Conservation (phyloP, 2,888 invertebrate species). For the Dryobota labecula region DNA sequence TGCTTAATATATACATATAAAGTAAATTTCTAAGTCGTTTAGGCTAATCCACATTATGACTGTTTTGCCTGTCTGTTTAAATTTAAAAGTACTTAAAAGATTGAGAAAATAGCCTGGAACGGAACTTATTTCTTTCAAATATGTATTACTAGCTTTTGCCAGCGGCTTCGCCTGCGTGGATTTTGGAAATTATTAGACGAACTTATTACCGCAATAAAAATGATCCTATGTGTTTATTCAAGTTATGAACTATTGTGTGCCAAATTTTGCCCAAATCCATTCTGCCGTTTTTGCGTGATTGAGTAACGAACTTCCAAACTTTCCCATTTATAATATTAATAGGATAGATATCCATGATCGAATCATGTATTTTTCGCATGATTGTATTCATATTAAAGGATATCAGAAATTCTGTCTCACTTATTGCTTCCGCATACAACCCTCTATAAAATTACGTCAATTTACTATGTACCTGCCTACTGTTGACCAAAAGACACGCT, state of each 20-base stretch:
- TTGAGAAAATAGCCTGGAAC: constrained; percentile 5
- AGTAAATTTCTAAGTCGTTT: constrained; percentile 4
- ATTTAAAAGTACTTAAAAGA: constrained; percentile 23
- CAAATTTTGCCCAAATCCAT: no score
- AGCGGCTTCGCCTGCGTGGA: no score
- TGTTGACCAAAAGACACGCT: constrained; percentile 48
- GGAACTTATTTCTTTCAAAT: neutral
- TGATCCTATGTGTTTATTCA: no score
- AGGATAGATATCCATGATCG: no score
- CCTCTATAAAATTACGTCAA: constrained; percentile 40
- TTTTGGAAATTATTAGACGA: no score
- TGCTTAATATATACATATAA: neutral
- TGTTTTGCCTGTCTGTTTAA: neutral
- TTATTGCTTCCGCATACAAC: constrained; percentile 15
- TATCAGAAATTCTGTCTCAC: constrained; percentile 18
- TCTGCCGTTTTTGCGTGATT: no score
- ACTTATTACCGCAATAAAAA: no score
- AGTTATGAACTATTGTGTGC: no score
- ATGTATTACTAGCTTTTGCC: neutral
- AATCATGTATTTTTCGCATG: neutral
- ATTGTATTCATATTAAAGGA: constrained; percentile 8
- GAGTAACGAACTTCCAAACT: no score
- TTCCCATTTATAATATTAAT: no score
- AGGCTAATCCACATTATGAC: constrained; percentile 21
- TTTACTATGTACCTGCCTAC: constrained; percentile 24